These are phyloP conservation scores for Eurystomus gularis DNA, from an alignment of 2,113 vertebrate species.

Conservation along the genomic window DNA sequence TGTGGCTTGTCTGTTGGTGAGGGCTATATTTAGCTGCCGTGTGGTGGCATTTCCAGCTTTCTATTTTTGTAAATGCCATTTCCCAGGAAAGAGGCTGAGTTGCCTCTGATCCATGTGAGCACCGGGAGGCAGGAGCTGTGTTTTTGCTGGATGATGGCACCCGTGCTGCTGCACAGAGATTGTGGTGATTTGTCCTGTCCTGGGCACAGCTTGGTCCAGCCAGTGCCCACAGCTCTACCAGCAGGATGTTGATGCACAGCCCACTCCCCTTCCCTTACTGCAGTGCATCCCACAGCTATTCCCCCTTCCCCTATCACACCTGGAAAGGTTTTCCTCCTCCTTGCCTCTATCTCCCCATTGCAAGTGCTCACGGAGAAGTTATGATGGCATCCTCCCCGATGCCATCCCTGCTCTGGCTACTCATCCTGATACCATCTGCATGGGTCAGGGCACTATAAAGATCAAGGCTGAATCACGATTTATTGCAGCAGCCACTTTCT, in stretches of 20 bases:
- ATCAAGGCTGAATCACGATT: fast-evolving
- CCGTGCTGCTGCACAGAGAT: not conserved
- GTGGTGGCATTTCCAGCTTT: constrained; percentile 53
- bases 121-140: not conserved
- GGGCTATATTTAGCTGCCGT: constrained; percentile 55
- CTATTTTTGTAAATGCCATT: constrained; percentile 44
- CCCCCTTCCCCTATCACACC: not conserved
- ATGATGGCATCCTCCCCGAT: not conserved
- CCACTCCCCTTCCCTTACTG: not conserved
- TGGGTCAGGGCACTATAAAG: not conserved
- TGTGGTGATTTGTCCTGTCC: not conserved
- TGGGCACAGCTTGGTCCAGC: not conserved
- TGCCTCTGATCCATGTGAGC: not conserved
- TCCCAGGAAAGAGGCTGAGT: constrained; percentile 12
- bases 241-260: not conserved
- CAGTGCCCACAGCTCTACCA: not conserved
- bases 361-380: not conserved
- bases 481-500: not conserved
- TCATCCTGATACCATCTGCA: fast-evolving
- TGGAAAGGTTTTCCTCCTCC: not conserved
- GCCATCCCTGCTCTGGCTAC: not conserved
- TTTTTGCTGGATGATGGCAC: not conserved
- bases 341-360: not conserved
- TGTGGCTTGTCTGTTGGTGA: not conserved
- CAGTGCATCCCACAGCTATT: not conserved